A percentile compares a stretch with the other conserved stretches of the same genome.
These are phyloP conservation scores for Adineta ricciae DNA, from an alignment of 2,888 invertebrate species.

Conservation along the genomic window DNA sequence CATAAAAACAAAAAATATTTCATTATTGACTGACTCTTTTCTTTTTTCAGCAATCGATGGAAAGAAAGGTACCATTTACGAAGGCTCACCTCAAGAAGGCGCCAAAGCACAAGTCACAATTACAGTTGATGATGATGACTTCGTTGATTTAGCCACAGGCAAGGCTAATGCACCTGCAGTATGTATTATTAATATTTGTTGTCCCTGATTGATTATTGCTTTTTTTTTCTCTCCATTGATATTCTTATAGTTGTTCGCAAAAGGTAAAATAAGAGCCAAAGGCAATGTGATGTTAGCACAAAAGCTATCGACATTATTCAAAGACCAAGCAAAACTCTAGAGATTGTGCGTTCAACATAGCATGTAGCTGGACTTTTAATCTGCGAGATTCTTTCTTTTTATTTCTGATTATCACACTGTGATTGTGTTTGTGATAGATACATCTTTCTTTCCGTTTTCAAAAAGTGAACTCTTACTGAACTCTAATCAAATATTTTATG, in stretches of 20 bases:
- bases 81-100: conserved; percentile 62
- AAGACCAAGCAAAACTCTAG: conserved; percentile 47
- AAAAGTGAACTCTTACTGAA: too few species aligned
- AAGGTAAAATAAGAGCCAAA: conserved; percentile 75
- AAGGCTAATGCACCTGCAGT: conserved; percentile 52
- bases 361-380: background rate
- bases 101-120: conserved; percentile 72
- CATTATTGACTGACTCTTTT: too few species aligned
- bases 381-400: background rate
- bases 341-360: background rate
- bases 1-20: too few species aligned
- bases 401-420: background rate
- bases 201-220: too few species aligned
- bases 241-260: conserved; percentile 73
- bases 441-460: too few species aligned
- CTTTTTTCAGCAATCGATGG: conserved; percentile 67
- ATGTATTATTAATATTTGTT: conserved; percentile 25
- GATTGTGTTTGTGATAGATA: background rate
- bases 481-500: too few species aligned
- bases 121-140: conserved; percentile 71
- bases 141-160: conserved; percentile 62
- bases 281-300: conserved; percentile 87
- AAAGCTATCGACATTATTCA: conserved; percentile 70
- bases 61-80: conserved; percentile 63
- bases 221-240: conserved; percentile 32